phyloP scores from a whole-genome alignment of 2,888 invertebrate genomes.

The Leptothorax acervorum region DNA sequence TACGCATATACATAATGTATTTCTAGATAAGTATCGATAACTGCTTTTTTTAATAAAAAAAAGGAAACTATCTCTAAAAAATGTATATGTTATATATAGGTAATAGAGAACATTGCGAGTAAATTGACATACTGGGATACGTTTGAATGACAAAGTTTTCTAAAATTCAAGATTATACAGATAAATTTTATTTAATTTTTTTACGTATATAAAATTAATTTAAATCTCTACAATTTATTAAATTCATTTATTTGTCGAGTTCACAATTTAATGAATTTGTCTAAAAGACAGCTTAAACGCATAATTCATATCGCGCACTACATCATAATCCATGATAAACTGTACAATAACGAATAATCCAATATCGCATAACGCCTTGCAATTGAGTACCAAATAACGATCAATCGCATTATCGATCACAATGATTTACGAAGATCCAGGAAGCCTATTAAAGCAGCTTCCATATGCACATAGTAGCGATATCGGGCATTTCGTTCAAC shows the following conservation, averaged over 20 bases:
- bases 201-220: not conserved
- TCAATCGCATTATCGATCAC: conserved; percentile 48
- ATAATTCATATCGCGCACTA: not conserved
- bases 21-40: not conserved
- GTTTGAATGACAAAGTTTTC: not conserved
- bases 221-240: not conserved
- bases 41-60: not conserved
- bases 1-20: not conserved
- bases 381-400: conserved; percentile 37
- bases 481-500: conserved; percentile 37
- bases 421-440: conserved; percentile 51
- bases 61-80: not conserved
- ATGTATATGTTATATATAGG: not conserved
- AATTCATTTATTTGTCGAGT: not conserved
- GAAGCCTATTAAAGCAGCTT: conserved; percentile 27
- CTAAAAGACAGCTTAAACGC: not conserved
- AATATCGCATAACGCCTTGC: conserved; percentile 39
- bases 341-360: conserved; percentile 22
- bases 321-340: conserved; percentile 26
- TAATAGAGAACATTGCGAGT: not conserved
- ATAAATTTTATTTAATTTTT: not conserved
- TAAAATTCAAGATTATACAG: not conserved
- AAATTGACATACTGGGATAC: not conserved
- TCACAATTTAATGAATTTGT: not conserved
- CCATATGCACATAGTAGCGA: conserved; percentile 18